Evolutionary conservation across 2,888 invertebrate species (phyloP), one percentile per base, ranked within the genome.

Genomic region (Operophtera brumata): DNA sequence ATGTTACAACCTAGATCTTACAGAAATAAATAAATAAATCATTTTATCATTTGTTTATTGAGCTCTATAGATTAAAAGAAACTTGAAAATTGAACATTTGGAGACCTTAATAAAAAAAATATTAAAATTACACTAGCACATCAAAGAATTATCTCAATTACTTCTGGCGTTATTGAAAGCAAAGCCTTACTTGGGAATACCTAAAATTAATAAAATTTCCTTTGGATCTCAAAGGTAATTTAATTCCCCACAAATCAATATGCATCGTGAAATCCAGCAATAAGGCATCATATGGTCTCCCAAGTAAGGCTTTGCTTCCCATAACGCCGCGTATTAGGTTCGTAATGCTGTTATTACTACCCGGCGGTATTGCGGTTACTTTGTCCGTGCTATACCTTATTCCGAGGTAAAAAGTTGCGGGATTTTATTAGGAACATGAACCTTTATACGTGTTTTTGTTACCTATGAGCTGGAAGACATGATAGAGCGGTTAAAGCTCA

Each of bases 221-320:
- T 3, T 4, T 20, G 2, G 20, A 20, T 20, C 20, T 20, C 20
- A 20, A 20, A 20, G 20, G 20, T 20, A 46, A 37, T 46, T 46
- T 11, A 47, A 40, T 40, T 32, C 20, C 37, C 9, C 28, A 40
- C 39, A 40, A 47, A 40, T 41, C 47, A 46, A 46, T 46, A 26
- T 14, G 37, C 14, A 13, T 28, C 37, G 28, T 30, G 28, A 45
- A 45, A 45, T 25, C 14, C 13, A 13, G 9, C 11, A 14, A n/a
- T 47, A 30, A n/a, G 32, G 34, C 12, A 41, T 26, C 26, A 26
- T 28, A 26, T 41, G 48, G 35, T 42, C 12, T 26, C 48, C 35
- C 35, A 26, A 28, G 48, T 35, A 42, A 42, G 34, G 13, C 26
- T 42, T 42, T 42, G 35, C 48, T 42, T 48, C 48, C 35, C 42